Evolutionary conservation across 2,113 vertebrate species (phyloP).

Genomic region (Albula goreensis): DNA sequence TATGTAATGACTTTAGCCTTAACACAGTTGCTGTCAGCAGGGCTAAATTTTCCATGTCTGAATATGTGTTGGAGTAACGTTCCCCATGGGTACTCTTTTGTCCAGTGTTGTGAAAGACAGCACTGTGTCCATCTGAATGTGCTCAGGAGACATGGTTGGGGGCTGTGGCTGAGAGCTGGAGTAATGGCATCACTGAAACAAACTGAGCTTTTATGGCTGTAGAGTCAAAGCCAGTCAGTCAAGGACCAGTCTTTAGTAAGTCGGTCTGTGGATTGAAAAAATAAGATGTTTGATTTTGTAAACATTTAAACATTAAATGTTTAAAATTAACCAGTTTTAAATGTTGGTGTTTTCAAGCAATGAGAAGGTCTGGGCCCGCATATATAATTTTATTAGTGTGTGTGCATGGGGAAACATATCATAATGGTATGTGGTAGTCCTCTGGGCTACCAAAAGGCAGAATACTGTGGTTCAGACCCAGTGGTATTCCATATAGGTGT

Average conservation of each 20-base stretch:
- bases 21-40: constrained; percentile 11
- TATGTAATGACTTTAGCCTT: too few species aligned
- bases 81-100: not conserved
- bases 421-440: too few species aligned
- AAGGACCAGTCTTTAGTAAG: not conserved
- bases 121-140: not conserved
- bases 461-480: too few species aligned
- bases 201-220: not conserved
- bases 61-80: not conserved
- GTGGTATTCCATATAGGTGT: too few species aligned
- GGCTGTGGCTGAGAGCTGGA: not conserved
- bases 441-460: too few species aligned
- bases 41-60: not conserved
- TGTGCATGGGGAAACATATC: not conserved
- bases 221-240: not conserved
- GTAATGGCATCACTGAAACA: not conserved
- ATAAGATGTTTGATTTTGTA: not conserved
- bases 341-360: not conserved
- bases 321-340: not conserved
- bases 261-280: not conserved
- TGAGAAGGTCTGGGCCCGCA: not conserved
- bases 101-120: not conserved
- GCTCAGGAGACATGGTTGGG: too few species aligned
- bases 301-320: not conserved
- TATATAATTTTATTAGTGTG: not conserved